Base-by-base conservation (phyloP, 1,140 invertebrate species). In the Micrasema longulum region DNA sequence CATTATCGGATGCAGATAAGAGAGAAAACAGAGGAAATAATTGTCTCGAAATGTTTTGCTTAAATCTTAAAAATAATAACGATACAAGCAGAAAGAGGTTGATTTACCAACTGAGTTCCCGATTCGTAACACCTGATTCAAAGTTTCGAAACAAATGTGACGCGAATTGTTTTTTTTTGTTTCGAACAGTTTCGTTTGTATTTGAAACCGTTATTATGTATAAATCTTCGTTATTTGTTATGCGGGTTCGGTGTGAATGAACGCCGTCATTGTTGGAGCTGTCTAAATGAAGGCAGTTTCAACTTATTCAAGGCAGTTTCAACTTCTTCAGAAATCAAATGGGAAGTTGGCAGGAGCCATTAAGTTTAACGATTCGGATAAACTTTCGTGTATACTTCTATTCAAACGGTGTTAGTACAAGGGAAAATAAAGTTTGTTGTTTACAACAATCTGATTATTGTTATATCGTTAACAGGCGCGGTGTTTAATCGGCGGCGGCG, bases 311-410 rank as follows among this genome's bases (percentile, higher is more conserved):
- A 45, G 41, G 41, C 41, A 31, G 26, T 31, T n/a, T 16, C 11
- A 45, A 45, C 41, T 45, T 45, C 41, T 45, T 16, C 41, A 11
- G 41, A 45, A 45, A 6, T 11, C 4, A 45, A 45, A 45, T 16
- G 11, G 41, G 14, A 45, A 16, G 41, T 16, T 12, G 41, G 4
- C 11, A 45, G 14, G 14, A n/a, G 3, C 41, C 41, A 45, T 45
- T 45, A 45, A 45, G 41, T 45, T 45, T 45, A n/a, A 45, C 41
- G 41, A 11, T 45, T 45, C 11, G 41, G 11, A 45, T 45, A 45
- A 2, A 45, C 3, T 45, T 45, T 45, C 41, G 11, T 16, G 41
- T 12, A 45, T 45, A 45, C 41, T 45, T 45, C 41, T 11, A 45
- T 5, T 45, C 41, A 5, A 45, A 45, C 14, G 14, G 41, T 2